Evolutionary conservation across 2,797 vertebrate genomes (phyloP), one percentile per base, ranked within the genome.

Genomic region (Craterocephalus amniculus): DNA sequence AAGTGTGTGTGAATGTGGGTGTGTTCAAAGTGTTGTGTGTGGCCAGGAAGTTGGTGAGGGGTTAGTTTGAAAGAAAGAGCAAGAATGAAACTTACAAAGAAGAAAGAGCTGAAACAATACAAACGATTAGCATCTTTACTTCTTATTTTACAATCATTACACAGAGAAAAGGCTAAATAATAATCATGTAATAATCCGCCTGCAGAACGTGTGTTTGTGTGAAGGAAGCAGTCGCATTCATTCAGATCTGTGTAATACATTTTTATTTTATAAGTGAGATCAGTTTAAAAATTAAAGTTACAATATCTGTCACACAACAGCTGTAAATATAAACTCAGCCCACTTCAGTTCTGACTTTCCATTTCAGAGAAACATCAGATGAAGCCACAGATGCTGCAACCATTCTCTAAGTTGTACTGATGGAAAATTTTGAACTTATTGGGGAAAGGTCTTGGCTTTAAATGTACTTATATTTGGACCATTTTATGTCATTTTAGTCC

Each of bases 41-140:
- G 35, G 38, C 36, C 81, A 89, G 86, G 88, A 89, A 88, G 73
- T 74, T 1, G 22, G 6, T 2, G 14, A 2, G 14, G 12, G 24
- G 43, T 31, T 48, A 31, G 18, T 26, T 49, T 1, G 9, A 52
- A 8, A 71, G 14, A 68, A 34, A 71, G 18, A 69, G 29, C 58
- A n/a, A 72, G 73, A 65, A 70, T 40, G 7, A 74, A 56, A 74
- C 58, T 18, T 45, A 31, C 68, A 49, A 63, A 59, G 45, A 68
- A 26, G 72, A 35, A 43, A 22, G n/a, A 56, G 3, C 10, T 48
- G 11, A 29, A 61, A 49, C 51, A 60, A 20, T 31, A 4, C 4
- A 31, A 31, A 31, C 4, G 29, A 31, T 31, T 31, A 2, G 29
- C 29, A 31, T 31, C 29, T 31, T 31, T 31, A 31, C 57, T 65